Conservation (phyloP, 1,140 invertebrate species). For the Bombus sylvicola region DNA sequence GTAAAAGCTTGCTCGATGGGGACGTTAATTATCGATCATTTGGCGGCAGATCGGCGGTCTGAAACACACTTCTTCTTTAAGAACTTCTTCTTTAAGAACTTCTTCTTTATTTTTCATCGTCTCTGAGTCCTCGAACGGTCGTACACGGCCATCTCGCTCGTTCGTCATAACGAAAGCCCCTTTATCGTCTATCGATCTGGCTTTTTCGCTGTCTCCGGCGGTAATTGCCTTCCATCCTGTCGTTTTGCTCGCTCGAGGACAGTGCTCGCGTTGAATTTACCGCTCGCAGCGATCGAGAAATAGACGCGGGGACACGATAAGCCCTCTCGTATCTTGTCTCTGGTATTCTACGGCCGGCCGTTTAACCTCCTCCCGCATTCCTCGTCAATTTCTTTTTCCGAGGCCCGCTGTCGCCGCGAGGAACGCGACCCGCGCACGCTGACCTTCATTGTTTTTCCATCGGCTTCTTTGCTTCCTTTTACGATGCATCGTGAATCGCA, state of each 20-base stretch:
- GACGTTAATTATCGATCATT: slow-evolving; percentile 23
- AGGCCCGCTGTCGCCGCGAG: slow-evolving; percentile 33
- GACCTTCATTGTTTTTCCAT: slow-evolving; percentile 57
- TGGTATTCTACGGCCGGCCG: slow-evolving; percentile 36
- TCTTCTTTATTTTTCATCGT: slow-evolving; percentile 4
- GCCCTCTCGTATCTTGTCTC: slow-evolving; percentile 33
- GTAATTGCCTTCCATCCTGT: slow-evolving; percentile 44
- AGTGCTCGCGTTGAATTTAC: slow-evolving; percentile 60
- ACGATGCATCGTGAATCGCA: slow-evolving; percentile 35
- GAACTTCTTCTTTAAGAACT: background rate
- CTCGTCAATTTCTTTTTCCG: slow-evolving; percentile 55
- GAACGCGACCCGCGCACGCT: slow-evolving; percentile 53
- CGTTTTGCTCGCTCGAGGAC: slow-evolving; percentile 15
- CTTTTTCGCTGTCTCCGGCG: slow-evolving; percentile 12
- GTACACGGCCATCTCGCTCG: background rate
- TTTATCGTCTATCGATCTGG: slow-evolving; percentile 32
- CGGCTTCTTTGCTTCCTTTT: slow-evolving; percentile 42
- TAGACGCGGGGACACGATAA: slow-evolving; percentile 57
- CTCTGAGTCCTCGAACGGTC: background rate
- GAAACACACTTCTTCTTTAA: background rate
- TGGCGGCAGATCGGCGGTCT: background rate
- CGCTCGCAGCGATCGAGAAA: slow-evolving; percentile 54
- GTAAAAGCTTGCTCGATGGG: background rate
- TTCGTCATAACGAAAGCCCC: slow-evolving; percentile 37
- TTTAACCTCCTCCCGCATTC: slow-evolving; percentile 53